Conservation (phyloP, 1,140 invertebrate species). For the Propsilocerus akamusi region DNA sequence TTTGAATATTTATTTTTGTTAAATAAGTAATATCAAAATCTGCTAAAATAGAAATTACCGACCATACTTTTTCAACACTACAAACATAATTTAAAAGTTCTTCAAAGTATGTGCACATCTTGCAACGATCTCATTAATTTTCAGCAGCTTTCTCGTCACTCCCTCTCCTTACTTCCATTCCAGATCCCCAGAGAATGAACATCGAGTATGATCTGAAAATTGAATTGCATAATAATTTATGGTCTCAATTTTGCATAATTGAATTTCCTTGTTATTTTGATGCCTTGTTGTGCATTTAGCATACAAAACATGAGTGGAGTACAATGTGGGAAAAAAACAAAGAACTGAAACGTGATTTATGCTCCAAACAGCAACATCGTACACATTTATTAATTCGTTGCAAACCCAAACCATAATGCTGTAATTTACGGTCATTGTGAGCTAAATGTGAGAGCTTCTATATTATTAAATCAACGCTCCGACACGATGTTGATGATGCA, state of each 20-base stretch:
- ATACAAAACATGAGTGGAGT: background rate
- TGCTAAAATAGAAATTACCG: no score
- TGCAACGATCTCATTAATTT: no score
- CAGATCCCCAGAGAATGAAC: no score
- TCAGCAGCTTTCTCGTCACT: no score
- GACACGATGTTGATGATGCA: no score
- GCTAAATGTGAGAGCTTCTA: background rate
- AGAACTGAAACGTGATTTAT: constrained; percentile 2
- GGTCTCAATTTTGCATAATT: constrained; percentile 1
- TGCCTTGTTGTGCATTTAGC: background rate
- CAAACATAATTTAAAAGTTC: no score
- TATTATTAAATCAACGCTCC: no score
- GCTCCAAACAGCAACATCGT: background rate
- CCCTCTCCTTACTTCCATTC: no score
- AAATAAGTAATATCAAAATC: no score
- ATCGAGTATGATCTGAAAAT: background rate
- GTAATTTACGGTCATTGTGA: background rate
- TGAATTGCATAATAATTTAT: constrained; percentile 3
- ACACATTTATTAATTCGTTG: background rate
- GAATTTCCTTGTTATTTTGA: constrained; percentile 4
- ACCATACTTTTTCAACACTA: no score
- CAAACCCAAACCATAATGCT: background rate
- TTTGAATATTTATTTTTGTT: no score
- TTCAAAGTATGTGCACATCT: no score
- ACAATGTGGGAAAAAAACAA: background rate